These are phyloP conservation scores for Asbolus verrucosus DNA, from an alignment of 1,140 invertebrate species.

Conservation along the genomic window DNA sequence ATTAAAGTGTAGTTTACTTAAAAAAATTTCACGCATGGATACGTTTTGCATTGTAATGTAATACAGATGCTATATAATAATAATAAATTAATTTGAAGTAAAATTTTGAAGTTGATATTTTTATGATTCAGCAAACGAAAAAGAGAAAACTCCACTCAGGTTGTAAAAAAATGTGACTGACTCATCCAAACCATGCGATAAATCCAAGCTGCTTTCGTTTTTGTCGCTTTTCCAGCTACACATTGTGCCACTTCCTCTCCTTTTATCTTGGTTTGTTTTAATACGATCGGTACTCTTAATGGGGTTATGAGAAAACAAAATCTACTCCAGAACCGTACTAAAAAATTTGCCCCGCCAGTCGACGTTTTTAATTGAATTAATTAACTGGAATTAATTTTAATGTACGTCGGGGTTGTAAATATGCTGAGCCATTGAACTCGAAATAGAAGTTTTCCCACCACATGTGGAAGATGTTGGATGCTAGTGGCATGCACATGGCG, in stretches of 20 bases:
- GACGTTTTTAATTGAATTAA: constrained; percentile 18
- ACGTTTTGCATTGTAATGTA: too few relatives aligned
- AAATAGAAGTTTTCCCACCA: background rate
- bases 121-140: background rate
- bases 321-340: background rate
- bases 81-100: too few relatives aligned
- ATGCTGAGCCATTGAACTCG: constrained; percentile 24
- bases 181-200: constrained; percentile 13
- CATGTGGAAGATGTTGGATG: constrained; percentile 18
- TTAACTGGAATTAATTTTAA: constrained; percentile 28
- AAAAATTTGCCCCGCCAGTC: constrained; percentile 1
- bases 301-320: constrained; percentile 23
- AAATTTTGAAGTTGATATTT: too few relatives aligned
- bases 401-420: constrained; percentile 13
- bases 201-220: constrained; percentile 34
- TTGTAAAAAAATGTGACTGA: background rate
- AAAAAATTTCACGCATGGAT: too few relatives aligned
- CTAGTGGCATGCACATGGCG: constrained; percentile 19
- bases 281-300: constrained; percentile 3
- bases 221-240: constrained; percentile 33
- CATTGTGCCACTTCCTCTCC: constrained; percentile 29
- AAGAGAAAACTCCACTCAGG: constrained; percentile 2
- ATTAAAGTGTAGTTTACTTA: too few relatives aligned
- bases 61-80: too few relatives aligned
- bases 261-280: background rate